phyloP scores from a whole-genome alignment of 2,888 invertebrate genomes.

The Monochamus alternatus region DNA sequence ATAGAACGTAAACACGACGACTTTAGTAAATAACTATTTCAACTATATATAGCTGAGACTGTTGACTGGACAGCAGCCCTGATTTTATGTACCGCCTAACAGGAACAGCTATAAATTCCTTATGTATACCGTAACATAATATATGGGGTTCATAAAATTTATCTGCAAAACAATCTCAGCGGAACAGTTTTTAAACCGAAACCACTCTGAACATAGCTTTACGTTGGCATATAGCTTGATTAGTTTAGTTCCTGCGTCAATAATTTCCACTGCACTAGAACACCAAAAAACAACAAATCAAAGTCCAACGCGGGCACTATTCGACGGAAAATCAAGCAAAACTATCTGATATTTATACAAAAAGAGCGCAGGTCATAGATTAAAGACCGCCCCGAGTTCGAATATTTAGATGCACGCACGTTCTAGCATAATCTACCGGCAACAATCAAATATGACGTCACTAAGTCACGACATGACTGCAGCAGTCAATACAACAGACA shows the following conservation, averaged over 20 bases:
- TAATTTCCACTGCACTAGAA: constrained; percentile 29
- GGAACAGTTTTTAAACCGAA: not conserved
- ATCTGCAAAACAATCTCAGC: constrained; percentile 4
- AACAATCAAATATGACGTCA: constrained; percentile 67
- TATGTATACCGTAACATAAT: not conserved
- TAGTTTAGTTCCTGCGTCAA: not conserved
- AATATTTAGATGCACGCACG: constrained; percentile 64
- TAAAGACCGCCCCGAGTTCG: constrained; percentile 61
- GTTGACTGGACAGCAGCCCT: not conserved
- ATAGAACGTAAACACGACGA: not conserved
- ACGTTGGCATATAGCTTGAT: no score
- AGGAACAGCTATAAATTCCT: constrained; percentile 11
- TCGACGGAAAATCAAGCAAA: constrained; percentile 29
- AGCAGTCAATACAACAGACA: constrained; percentile 57
- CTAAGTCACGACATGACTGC: constrained; percentile 65
- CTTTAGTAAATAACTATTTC: not conserved
- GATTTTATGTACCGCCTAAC: not conserved
- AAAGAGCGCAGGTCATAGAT: constrained; percentile 63
- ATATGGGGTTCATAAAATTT: constrained; percentile 4
- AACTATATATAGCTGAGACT: not conserved
- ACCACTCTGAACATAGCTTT: not conserved
- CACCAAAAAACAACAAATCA: constrained; percentile 30
- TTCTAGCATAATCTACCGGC: constrained; percentile 62
- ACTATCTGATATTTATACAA: constrained; percentile 38
- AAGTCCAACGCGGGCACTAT: constrained; percentile 22